Base-by-base conservation (phyloP, 2,888 invertebrate species). In the Dione juno region DNA sequence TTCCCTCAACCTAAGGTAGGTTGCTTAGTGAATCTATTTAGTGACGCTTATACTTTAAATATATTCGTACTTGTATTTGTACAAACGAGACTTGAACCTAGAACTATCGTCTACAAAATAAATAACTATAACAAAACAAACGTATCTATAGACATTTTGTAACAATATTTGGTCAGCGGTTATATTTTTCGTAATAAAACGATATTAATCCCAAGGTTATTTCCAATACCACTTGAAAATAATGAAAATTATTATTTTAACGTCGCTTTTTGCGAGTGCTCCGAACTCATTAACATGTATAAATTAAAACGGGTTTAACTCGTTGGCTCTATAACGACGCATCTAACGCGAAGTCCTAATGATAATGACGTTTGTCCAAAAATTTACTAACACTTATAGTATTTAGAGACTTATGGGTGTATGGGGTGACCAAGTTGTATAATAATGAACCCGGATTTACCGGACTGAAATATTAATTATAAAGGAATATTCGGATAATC, bases 241-340 rank as follows among this genome's bases (percentile, higher is more conserved):
- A 64, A 71, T 59, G 59, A 43, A 67, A 71, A 68, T 71, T 58
- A 35, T 69, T 37, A 65, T 71, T 64, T 67, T 64, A 59, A 59
- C 64, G 43, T 11, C 48, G 19, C 35, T 67, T 64, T 57, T 71
- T 67, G 58, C 50, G 50, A 61, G 28, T 35, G 13, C 43, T 66
- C 10, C 37, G 21, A 28, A 45, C 53, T 67, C 45, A 71, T 71
- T 71, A 67, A 48, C 67, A 65, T 64, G 37, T 43, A 54, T 65
- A 41, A 19, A 58, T 66, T 13, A 14, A 63, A 70, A 71, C 71
- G 28, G 40, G 70, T 70, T 70, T 52, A 3, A n/a, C 6, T n/a
- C n/a, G 59, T 14, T 8, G 13, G 6, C 59, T 11, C 21, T 21
- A 21, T 14, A 14, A 3, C 13, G 41, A 28, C 43, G 28, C 40